Percentiles rank a stretch among this genome's conserved stretches.
These are phyloP conservation scores for Sicus ferrugineus DNA, from an alignment of 2,888 invertebrate species.

Conservation along the genomic window DNA sequence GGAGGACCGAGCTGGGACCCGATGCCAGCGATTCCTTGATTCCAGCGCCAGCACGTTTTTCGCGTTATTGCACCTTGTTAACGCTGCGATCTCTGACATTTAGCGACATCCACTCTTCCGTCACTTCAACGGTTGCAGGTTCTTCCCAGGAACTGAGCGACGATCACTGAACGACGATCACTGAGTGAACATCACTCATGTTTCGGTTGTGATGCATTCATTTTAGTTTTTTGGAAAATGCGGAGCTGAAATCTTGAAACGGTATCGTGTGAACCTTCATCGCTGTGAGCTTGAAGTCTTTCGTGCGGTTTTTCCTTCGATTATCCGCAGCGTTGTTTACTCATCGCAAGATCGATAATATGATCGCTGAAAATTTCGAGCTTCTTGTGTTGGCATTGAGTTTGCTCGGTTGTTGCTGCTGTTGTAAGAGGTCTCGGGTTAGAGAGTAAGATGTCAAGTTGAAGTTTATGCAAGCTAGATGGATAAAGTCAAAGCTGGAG, in stretches of 20 bases:
- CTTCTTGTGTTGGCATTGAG: no score
- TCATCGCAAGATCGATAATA: no score
- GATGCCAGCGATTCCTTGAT: not conserved
- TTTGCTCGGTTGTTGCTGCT: not conserved
- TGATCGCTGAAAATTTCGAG: no score
- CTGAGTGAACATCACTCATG: not conserved
- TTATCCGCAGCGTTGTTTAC: not conserved
- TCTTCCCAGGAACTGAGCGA: not conserved
- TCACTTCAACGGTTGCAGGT: not conserved
- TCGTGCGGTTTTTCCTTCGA: no score
- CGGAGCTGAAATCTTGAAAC: not conserved
- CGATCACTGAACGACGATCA: no score
- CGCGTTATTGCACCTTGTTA: constrained; percentile 33
- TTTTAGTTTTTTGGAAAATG: not conserved
- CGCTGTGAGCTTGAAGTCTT: not conserved
- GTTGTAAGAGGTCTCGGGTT: not conserved
- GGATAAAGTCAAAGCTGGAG: not conserved
- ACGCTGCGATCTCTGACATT: constrained; percentile 38
- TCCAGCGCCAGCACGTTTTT: not conserved
- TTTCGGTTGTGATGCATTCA: not conserved
- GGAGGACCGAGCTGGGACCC: no score
- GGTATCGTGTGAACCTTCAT: constrained; percentile 21
- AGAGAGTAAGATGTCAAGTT: constrained; percentile 52
- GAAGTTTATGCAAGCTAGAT: constrained; percentile 46
- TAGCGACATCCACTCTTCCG: not conserved